A percentile compares a stretch with the other conserved stretches of the same genome.
phyloP scores from a whole-genome alignment of 2,113 vertebrate genomes.

The Nycticorax nycticorax region DNA sequence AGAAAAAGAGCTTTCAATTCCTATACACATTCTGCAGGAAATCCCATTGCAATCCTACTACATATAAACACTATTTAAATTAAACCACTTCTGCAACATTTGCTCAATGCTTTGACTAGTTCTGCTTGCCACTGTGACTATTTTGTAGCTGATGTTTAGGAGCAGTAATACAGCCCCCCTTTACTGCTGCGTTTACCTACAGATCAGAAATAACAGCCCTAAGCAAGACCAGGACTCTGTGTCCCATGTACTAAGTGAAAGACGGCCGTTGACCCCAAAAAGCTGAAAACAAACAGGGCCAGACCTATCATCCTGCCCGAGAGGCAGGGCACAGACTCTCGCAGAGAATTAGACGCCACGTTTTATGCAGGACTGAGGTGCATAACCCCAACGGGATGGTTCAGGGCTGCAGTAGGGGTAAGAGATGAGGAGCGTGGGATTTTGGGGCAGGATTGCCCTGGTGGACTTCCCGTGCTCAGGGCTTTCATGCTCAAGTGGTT shows the following conservation, averaged over 20 bases:
- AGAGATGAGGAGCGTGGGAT: background rate
- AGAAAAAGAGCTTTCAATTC: slow-evolving; percentile 20
- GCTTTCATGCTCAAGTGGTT: slow-evolving; percentile 38
- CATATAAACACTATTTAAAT: background rate
- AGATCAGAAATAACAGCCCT: background rate
- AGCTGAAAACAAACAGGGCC: background rate
- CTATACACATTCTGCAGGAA: background rate
- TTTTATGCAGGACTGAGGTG: background rate
- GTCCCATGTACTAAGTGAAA: background rate
- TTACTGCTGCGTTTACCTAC: background rate
- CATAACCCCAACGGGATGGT: background rate
- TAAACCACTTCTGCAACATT: background rate
- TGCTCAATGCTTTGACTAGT: background rate
- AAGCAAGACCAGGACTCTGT: background rate
- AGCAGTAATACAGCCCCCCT: background rate
- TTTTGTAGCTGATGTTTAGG: background rate
- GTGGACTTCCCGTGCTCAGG: slow-evolving; percentile 2
- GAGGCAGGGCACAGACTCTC: background rate
- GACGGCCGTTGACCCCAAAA: background rate
- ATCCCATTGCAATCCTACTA: background rate
- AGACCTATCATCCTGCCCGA: background rate
- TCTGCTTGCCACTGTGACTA: background rate
- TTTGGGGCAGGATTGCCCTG: background rate
- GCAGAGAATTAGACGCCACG: background rate
- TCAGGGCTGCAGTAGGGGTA: background rate